Evolutionary conservation across 2,888 invertebrate genomes (phyloP).

Genomic region (Drosophila setosimentum): DNA sequence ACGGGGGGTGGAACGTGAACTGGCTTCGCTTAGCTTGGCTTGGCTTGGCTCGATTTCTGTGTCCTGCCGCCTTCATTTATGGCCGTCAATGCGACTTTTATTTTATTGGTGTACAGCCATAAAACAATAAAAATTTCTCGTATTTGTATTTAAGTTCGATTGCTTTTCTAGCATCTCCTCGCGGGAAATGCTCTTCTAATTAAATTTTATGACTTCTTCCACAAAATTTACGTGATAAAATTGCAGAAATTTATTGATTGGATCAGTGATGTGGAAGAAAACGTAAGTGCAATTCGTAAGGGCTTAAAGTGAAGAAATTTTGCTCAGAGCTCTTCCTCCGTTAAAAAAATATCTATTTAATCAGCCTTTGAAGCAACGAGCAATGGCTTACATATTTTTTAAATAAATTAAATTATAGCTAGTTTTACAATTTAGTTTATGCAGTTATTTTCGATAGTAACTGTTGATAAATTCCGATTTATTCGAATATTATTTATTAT

Average conservation of each 20-base stretch:
- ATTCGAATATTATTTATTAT: not conserved
- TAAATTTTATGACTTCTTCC: constrained; percentile 73
- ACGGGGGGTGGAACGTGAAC: constrained; percentile 16
- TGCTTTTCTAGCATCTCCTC: constrained; percentile 36
- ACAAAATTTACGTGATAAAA: constrained; percentile 61
- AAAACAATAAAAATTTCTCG: constrained; percentile 73
- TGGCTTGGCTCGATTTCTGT: constrained; percentile 5
- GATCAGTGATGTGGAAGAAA: constrained; percentile 5
- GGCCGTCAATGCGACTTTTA: constrained; percentile 45
- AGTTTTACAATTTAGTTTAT: not conserved
- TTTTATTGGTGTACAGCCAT: constrained; percentile 59
- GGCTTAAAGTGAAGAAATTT: not conserved
- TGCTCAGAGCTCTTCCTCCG: not conserved
- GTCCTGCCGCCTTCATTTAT: constrained; percentile 50
- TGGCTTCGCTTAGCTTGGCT: constrained; percentile 1
- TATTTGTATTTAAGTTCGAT: constrained; percentile 62
- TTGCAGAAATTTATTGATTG: constrained; percentile 32
- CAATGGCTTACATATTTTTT: too few species aligned
- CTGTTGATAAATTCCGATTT: not conserved
- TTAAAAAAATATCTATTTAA: not conserved
- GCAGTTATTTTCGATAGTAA: not conserved
- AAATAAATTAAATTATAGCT: not conserved
- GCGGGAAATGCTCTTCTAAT: constrained; percentile 72
- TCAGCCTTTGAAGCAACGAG: not conserved
- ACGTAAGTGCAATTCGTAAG: too few species aligned